These are phyloP conservation scores for Chloebia gouldiae DNA, from an alignment of 2,113 vertebrate genomes.

Conservation along the genomic window DNA sequence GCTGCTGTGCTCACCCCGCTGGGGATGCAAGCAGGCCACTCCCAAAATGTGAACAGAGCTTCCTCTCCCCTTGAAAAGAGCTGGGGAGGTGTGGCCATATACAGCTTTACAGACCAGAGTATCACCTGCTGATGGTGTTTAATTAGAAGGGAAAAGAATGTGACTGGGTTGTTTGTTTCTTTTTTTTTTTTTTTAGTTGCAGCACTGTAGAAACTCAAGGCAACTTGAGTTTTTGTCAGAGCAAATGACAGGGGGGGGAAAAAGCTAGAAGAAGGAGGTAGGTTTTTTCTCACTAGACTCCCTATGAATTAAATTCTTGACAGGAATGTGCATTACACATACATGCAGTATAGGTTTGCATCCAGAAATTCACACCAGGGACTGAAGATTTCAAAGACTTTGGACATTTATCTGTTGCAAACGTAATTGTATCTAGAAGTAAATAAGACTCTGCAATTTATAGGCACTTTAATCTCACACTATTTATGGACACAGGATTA, in stretches of 20 bases:
- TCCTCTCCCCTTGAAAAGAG: neutral
- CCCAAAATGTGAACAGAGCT: neutral
- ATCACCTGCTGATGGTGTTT: neutral
- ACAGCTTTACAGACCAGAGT: neutral
- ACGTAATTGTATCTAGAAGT: conserved; percentile 59
- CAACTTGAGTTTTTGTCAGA: neutral
- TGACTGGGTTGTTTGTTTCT: neutral
- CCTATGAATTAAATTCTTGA: neutral
- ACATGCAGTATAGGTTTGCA: neutral
- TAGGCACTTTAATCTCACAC: conserved; percentile 44
- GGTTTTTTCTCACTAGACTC: neutral
- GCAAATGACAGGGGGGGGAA: neutral
- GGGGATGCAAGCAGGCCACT: neutral
- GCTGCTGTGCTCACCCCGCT: neutral
- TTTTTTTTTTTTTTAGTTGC: neutral
- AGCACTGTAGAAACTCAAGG: neutral
- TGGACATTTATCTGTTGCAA: conserved; percentile 57
- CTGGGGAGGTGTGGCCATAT: neutral
- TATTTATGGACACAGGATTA: conserved; percentile 53
- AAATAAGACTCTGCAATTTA: conserved; percentile 62
- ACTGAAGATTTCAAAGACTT: conserved; percentile 41
- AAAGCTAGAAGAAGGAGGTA: neutral
- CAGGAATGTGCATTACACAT: neutral
- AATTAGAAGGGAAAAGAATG: neutral
- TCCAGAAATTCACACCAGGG: conserved; percentile 26